Evolutionary conservation across 2,113 vertebrate genomes (phyloP).

Genomic region (Bostrychus sinensis): DNA sequence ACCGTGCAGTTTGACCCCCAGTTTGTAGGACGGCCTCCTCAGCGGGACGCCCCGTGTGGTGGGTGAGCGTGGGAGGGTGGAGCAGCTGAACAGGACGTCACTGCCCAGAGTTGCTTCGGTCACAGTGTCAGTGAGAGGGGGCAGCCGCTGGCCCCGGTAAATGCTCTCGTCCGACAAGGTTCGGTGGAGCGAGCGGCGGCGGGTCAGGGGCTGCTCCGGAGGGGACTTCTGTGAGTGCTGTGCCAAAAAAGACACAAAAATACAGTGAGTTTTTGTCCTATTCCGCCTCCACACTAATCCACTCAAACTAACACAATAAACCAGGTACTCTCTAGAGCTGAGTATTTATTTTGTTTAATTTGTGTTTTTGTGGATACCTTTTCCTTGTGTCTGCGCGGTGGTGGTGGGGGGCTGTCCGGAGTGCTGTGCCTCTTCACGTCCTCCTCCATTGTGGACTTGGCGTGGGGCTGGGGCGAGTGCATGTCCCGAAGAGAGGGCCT

Average conservation of each 20-base stretch:
- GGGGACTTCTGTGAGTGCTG: slow-evolving; percentile 85
- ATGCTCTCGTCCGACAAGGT: slow-evolving; percentile 98
- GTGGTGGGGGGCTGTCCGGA: slow-evolving; percentile 85
- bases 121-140: slow-evolving; percentile 78
- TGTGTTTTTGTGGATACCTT: slow-evolving; percentile 80
- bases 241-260: too few relatives aligned
- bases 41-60: slow-evolving; percentile 91
- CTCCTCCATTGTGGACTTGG: slow-evolving; percentile 92
- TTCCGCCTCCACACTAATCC: too few relatives aligned
- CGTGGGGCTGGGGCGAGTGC: slow-evolving; percentile 87
- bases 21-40: slow-evolving; percentile 92
- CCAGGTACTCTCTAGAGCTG: too few relatives aligned
- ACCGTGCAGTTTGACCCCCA: slow-evolving; percentile 96
- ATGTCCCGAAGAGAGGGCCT: slow-evolving; percentile 91
- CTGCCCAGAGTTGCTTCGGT: slow-evolving; percentile 87
- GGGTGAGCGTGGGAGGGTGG: slow-evolving; percentile 88
- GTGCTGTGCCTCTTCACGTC: slow-evolving; percentile 90
- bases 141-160: slow-evolving; percentile 92
- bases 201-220: slow-evolving; percentile 79
- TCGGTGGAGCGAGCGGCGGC: slow-evolving; percentile 91
- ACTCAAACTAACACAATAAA: background rate
- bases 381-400: slow-evolving; percentile 83
- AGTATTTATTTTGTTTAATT: too few relatives aligned
- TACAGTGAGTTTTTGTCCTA: background rate
- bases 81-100: slow-evolving; percentile 96